These are phyloP conservation scores for Tachyglossus aculeatus DNA, from an alignment of 2,797 vertebrate genomes.

Conservation along the genomic window DNA sequence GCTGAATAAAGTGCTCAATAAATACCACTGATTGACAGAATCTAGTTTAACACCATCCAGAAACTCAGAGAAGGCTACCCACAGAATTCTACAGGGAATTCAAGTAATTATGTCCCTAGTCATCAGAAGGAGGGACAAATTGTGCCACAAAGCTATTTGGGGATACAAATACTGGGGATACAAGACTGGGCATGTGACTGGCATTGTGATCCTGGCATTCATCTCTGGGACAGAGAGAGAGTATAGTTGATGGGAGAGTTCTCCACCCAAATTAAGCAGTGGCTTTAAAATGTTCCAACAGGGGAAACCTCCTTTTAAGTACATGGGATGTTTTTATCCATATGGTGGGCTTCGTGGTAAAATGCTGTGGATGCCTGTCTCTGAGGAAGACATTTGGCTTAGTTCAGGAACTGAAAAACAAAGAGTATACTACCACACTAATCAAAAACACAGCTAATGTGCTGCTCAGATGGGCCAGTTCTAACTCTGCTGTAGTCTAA, in stretches of 20 bases:
- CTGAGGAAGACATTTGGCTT: constrained; percentile 56
- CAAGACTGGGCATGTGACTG: constrained; percentile 15
- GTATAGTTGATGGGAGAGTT: constrained; percentile 26
- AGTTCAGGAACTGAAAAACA: constrained; percentile 55
- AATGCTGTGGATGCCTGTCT: constrained; percentile 52
- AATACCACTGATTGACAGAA: too few relatives aligned
- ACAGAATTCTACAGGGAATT: too few relatives aligned
- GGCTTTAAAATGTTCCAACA: constrained; percentile 8
- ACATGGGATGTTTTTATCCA: constrained; percentile 55
- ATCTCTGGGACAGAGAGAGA: constrained; percentile 35
- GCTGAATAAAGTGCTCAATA: too few relatives aligned
- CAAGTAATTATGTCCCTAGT: too few relatives aligned
- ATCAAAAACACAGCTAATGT: constrained; percentile 68
- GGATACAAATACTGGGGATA: not conserved
- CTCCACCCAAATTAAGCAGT: constrained; percentile 39
- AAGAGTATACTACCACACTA: constrained; percentile 60
- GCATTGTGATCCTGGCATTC: constrained; percentile 27
- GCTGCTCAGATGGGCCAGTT: constrained; percentile 66
- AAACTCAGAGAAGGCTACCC: too few relatives aligned
- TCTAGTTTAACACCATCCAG: too few relatives aligned
- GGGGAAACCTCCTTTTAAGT: constrained; percentile 40
- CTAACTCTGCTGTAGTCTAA: constrained; percentile 36
- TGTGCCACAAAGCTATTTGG: not conserved
- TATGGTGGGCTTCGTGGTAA: constrained; percentile 60
- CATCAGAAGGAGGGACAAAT: not conserved